Evolutionary conservation across 64 coral and sea anemone genomes (phyloP), one percentile per base, ranked within the genome.

Genomic region (Orbicella faveolata): DNA sequence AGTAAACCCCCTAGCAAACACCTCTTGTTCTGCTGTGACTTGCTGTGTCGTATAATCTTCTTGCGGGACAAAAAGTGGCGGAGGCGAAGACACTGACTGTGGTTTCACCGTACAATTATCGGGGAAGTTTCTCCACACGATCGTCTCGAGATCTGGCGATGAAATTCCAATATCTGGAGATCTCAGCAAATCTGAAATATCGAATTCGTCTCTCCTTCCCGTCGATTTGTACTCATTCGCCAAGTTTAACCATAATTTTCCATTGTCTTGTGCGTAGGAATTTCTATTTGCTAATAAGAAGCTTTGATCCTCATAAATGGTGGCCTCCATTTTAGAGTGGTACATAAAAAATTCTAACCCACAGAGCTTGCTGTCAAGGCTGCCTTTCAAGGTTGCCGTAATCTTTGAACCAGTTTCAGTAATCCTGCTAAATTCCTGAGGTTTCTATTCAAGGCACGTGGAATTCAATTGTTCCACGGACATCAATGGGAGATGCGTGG

Each of bases 131-230:
- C 87, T 89, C 78, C 77, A 94, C 3, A 97, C 92, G 26, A 97
- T 94, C 23, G 90, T 90, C 44, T 97, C 95, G 12, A 97, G 92
- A 16, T 97, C 95, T 12, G 92, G 92, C 18, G 95, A 94, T 11
- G 88, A 93, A 84, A 90, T 97, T 72, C 84, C 88, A n/a, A 97
- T 90, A 70, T 97, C 92, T 15, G 95, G 95, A 26, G 95, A 97
- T 83, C 76, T 80, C 19, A 97, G 36, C 17, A 97, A 88, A 79
- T 92, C 90, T 14, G 83, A 84, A 37, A 97, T 78, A 57, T 94
- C 77, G 90, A 82, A 39, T 16, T 97, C 95, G 20, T 89, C 88
- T 64, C 89, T 91, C 52, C 76, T 89, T 11, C 72, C 87, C 14
- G 73, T 44, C 21, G 67, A 79, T 90, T 90, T 97, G 73, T 88